Evolutionary conservation across 2,113 vertebrate genomes (phyloP).

Genomic region (Ceratotherium simum): DNA sequence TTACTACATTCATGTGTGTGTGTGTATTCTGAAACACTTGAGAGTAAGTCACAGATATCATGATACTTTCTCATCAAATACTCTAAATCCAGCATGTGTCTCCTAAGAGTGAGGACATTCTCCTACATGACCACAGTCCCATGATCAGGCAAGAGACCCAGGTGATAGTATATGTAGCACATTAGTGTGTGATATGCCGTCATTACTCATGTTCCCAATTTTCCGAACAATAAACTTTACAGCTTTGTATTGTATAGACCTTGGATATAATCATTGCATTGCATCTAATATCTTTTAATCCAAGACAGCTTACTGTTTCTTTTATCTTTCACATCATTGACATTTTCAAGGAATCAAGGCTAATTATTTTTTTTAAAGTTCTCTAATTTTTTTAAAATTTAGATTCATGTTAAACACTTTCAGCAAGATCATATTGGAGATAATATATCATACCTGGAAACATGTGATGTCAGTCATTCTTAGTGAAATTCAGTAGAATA

Average conservation of each 20-base stretch:
- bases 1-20: background rate
- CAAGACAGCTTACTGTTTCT: background rate
- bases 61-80: background rate
- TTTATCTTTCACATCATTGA: background rate
- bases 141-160: background rate
- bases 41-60: background rate
- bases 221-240: background rate
- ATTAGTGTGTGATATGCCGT: too few relatives aligned
- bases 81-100: background rate
- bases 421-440: background rate
- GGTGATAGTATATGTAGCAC: accelerated
- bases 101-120: background rate
- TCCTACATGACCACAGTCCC: accelerated
- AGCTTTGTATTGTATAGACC: background rate
- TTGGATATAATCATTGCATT: background rate
- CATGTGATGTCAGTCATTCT: background rate
- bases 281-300: background rate
- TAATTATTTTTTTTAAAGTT: background rate
- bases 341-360: background rate
- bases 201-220: background rate
- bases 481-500: background rate
- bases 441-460: background rate
- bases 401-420: background rate
- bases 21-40: background rate
- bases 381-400: background rate